These are phyloP conservation scores for Alligator mississippiensis DNA, from an alignment of 2,113 vertebrate genomes.

Conservation along the genomic window DNA sequence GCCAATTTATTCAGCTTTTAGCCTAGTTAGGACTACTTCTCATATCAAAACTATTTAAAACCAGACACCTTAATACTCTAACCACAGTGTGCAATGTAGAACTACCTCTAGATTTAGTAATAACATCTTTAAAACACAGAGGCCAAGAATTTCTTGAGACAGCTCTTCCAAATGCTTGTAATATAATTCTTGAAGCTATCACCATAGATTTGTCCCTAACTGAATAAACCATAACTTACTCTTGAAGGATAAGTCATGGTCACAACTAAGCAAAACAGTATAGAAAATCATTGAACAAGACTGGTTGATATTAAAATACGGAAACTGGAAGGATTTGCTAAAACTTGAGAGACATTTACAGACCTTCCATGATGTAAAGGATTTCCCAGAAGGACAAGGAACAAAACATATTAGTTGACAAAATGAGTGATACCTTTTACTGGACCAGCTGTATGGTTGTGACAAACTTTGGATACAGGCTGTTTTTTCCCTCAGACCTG, in stretches of 20 bases:
- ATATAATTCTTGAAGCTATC: neutral
- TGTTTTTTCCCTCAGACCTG: no score
- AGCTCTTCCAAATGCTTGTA: neutral
- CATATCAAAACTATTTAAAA: no score
- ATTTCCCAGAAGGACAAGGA: neutral
- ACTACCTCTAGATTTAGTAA: neutral
- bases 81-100: neutral
- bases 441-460: no score
- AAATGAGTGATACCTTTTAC: neutral
- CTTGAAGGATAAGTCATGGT: neutral
- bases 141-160: neutral
- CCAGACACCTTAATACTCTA: no score
- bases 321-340: neutral
- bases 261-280: neutral
- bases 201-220: neutral
- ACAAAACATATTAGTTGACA: neutral
- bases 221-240: neutral
- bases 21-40: no score
- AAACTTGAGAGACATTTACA: neutral
- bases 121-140: neutral
- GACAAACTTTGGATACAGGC: no score
- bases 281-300: neutral
- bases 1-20: no score
- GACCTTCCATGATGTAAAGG: neutral
- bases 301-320: neutral